A percentile compares a stretch with the other conserved stretches of the same genome.
Evolutionary conservation across 2,797 vertebrate genomes (phyloP).

Genomic region (Tadarida brasiliensis): DNA sequence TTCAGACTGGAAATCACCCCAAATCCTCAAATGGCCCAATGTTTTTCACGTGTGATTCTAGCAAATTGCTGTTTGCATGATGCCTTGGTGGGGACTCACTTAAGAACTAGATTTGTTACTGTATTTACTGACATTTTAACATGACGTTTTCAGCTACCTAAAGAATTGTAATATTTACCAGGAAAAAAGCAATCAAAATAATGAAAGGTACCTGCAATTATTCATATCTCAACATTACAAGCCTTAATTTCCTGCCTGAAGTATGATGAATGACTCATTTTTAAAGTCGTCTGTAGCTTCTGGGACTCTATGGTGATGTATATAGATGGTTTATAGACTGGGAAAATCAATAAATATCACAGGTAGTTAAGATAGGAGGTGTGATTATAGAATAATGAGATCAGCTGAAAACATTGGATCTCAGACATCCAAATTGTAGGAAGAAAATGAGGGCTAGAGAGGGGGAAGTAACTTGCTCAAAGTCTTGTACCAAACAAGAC

Average conservation of each 20-base stretch:
- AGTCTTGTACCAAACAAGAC: neutral
- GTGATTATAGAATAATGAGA: conserved; percentile 59
- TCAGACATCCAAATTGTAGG: conserved; percentile 5
- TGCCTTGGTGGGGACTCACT: conserved; percentile 42
- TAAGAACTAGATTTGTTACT: conserved; percentile 66
- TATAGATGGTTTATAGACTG: conserved; percentile 55
- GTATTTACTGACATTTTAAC: conserved; percentile 73
- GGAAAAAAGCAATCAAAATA: conserved; percentile 64
- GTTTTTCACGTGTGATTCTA: conserved; percentile 42
- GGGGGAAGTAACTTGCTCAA: neutral
- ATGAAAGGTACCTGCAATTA: conserved; percentile 69
- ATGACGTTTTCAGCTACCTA: conserved; percentile 64
- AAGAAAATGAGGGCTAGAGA: neutral
- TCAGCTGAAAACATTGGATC: neutral
- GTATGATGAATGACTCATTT: conserved; percentile 63
- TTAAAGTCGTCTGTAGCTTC: conserved; percentile 65
- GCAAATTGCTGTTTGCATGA: conserved; percentile 61
- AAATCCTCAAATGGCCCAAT: conserved; percentile 61
- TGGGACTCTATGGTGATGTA: conserved; percentile 39
- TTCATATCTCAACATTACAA: conserved; percentile 59
- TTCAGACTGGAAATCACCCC: conserved; percentile 65
- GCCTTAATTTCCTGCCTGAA: conserved; percentile 62
- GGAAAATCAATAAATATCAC: conserved; percentile 62
- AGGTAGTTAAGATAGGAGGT: conserved; percentile 52
- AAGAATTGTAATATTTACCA: conserved; percentile 74